These are phyloP conservation scores for Lasius platythorax DNA, from an alignment of 2,888 invertebrate genomes.

Conservation along the genomic window DNA sequence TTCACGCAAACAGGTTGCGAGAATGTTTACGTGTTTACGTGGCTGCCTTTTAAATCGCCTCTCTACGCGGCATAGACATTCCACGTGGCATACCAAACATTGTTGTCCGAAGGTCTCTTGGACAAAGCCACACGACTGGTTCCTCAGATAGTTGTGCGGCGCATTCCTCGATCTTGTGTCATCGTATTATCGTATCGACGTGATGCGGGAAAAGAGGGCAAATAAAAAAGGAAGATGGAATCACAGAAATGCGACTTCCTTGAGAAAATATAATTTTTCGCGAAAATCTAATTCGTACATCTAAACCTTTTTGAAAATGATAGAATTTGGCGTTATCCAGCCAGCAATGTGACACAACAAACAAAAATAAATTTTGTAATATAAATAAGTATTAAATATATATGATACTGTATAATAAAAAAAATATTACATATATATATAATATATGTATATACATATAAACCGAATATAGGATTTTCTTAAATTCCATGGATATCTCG, in stretches of 20 bases:
- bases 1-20: not conserved
- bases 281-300: not conserved
- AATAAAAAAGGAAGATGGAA: not conserved
- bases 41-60: slow-evolving; percentile 8
- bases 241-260: not conserved
- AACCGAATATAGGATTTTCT: not conserved
- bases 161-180: slow-evolving; percentile 51
- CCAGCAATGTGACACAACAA: not conserved
- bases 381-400: not conserved
- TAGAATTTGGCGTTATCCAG: not conserved
- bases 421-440: not conserved
- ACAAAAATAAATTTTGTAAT: not conserved
- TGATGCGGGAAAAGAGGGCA: not conserved
- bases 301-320: not conserved
- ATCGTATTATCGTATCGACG: not conserved
- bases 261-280: slow-evolving; percentile 20
- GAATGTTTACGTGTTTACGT: slow-evolving; percentile 9
- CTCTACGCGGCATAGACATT: slow-evolving; percentile 51
- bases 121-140: slow-evolving; percentile 78
- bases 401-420: not conserved
- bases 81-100: slow-evolving; percentile 76
- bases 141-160: slow-evolving; percentile 61
- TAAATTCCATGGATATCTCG: not conserved
- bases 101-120: slow-evolving; percentile 74
- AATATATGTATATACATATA: not conserved